Percentiles rank a stretch among this genome's conserved stretches.
These are phyloP conservation scores for Damaliscus lunatus DNA, from an alignment of 2,113 vertebrate species.

Conservation along the genomic window DNA sequence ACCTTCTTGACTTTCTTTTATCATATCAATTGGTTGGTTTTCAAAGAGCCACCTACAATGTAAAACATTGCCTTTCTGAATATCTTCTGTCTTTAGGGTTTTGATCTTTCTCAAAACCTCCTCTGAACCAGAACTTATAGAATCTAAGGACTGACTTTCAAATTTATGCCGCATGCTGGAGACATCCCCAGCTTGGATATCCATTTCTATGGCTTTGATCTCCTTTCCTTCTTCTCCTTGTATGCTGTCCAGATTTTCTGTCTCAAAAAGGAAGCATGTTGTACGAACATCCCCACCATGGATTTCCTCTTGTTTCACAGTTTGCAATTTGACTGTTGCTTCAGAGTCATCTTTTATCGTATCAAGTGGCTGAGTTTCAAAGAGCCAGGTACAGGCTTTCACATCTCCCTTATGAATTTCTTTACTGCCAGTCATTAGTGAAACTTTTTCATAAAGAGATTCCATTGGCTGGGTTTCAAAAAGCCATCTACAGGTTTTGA, in stretches of 20 bases:
- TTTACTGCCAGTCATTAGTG: constrained; percentile 73
- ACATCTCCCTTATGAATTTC: constrained; percentile 89
- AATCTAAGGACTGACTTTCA: constrained; percentile 89
- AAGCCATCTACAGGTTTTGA: constrained; percentile 92
- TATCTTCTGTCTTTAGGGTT: constrained; percentile 85
- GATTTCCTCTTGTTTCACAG: constrained; percentile 87
- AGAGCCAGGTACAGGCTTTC: constrained; percentile 91
- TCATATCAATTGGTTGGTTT: constrained; percentile 87
- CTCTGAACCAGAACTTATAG: constrained; percentile 87
- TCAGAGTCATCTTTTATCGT: constrained; percentile 84
- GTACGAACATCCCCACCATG: constrained; percentile 88
- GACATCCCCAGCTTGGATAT: constrained; percentile 90
- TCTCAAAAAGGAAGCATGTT: constrained; percentile 91
- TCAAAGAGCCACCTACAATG: constrained; percentile 92
- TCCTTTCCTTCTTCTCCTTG: constrained; percentile 81
- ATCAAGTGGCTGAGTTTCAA: constrained; percentile 92
- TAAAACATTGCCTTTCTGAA: constrained; percentile 90
- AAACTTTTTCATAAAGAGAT: constrained; percentile 87
- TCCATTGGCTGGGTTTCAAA: constrained; percentile 96
- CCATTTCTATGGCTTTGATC: constrained; percentile 86
- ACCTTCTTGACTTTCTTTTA: constrained; percentile 80
- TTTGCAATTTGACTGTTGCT: constrained; percentile 79
- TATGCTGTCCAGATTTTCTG: constrained; percentile 88
- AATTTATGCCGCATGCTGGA: constrained; percentile 90
- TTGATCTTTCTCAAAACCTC: constrained; percentile 87